Evolutionary conservation across 2,888 invertebrate genomes (phyloP).

Genomic region (Fabriciana adippe): DNA sequence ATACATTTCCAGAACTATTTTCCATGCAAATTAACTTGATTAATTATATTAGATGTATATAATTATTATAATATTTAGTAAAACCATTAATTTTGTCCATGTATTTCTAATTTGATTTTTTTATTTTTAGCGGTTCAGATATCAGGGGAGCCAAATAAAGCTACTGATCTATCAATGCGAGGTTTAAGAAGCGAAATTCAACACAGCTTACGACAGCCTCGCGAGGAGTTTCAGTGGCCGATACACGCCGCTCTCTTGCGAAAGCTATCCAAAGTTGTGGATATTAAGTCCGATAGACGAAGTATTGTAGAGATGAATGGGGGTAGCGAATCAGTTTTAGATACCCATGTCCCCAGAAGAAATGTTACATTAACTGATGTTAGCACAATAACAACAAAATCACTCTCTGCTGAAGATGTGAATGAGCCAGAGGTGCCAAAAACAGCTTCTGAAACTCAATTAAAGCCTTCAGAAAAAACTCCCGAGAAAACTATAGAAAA

Average conservation of each 20-base stretch:
- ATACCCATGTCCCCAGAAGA: conserved; percentile 52
- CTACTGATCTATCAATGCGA: conserved; percentile 72
- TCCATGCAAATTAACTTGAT: no score
- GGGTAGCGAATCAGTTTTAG: conserved; percentile 57
- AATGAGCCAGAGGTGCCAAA: conserved; percentile 48
- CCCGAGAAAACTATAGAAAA: conserved; percentile 33
- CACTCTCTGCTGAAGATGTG: conserved; percentile 59
- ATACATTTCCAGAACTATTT: no score
- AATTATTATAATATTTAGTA: not conserved
- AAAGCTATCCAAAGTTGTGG: conserved; percentile 74
- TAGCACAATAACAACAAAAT: conserved; percentile 71
- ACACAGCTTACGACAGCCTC: conserved; percentile 57
- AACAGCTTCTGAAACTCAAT: conserved; percentile 37
- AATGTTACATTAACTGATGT: conserved; percentile 70
- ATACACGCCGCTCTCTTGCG: conserved; percentile 69
- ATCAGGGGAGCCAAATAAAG: conserved; percentile 74
- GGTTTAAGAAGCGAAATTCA: conserved; percentile 71
- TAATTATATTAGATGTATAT: no score
- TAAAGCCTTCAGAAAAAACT: conserved; percentile 15
- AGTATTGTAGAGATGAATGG: conserved; percentile 66
- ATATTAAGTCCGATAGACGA: conserved; percentile 69
- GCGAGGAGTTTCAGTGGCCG: conserved; percentile 65
- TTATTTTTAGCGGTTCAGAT: conserved; percentile 62
- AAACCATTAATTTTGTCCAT: not conserved
- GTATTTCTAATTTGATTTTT: not conserved